A percentile compares a stretch with the other conserved stretches of the same genome.
Evolutionary conservation across 64 coral and sea anemone genomes (phyloP).

Genomic region (Montipora sp.): DNA sequence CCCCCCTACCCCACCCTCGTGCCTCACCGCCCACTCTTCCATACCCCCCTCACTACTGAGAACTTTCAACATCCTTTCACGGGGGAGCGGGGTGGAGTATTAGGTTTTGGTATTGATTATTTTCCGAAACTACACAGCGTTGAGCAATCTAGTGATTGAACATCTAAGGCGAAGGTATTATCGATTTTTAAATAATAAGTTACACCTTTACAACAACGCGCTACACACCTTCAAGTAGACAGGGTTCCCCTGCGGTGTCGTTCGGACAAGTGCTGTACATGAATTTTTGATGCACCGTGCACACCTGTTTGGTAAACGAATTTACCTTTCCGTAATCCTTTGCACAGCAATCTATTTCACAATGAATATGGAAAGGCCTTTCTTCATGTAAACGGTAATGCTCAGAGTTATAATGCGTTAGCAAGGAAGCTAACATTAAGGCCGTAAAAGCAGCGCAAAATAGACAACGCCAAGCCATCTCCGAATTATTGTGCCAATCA

Average conservation of each 20-base stretch:
- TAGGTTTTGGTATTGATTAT: background rate
- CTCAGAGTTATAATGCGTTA: slow-evolving; percentile 36
- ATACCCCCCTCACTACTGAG: background rate
- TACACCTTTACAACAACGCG: background rate
- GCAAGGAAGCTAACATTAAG: slow-evolving; percentile 2
- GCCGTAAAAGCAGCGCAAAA: slow-evolving; percentile 16
- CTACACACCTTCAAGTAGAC: slow-evolving; percentile 13
- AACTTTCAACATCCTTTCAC: background rate
- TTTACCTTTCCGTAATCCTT: slow-evolving; percentile 15
- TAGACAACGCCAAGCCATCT: slow-evolving; percentile 37
- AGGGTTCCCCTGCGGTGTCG: slow-evolving; percentile 2
- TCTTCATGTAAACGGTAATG: slow-evolving; percentile 1
- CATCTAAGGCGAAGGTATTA: background rate
- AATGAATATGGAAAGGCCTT: background rate
- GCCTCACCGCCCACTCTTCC: background rate
- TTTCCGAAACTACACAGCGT: background rate
- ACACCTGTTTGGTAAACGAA: slow-evolving; percentile 22
- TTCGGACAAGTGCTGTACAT: background rate
- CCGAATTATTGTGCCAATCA: background rate
- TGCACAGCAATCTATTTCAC: slow-evolving; percentile 19
- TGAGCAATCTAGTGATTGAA: background rate
- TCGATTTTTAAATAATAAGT: background rate
- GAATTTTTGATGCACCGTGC: no score
- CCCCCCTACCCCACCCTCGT: no score
- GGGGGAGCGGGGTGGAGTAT: background rate